A percentile compares a stretch with the other conserved stretches of the same genome.
These are phyloP conservation scores for Tragelaphus oryx DNA, from an alignment of 2,797 vertebrate species.

Conservation along the genomic window DNA sequence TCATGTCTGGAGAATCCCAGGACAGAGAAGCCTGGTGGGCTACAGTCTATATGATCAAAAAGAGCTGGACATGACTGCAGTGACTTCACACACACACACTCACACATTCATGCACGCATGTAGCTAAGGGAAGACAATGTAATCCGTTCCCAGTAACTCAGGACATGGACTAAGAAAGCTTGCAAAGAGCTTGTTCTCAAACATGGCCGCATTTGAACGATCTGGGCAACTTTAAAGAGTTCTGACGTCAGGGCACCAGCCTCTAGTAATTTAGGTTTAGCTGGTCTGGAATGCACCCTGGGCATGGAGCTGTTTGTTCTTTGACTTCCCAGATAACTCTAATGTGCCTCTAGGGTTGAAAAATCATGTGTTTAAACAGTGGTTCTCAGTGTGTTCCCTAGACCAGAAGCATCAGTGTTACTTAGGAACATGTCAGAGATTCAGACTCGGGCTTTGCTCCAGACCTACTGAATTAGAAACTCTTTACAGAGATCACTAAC, in stretches of 20 bases:
- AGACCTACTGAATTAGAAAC: background rate
- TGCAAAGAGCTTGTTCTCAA: background rate
- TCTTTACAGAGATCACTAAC: background rate
- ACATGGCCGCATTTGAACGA: background rate
- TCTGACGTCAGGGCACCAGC: background rate
- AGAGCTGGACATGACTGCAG: background rate
- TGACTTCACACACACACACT: background rate
- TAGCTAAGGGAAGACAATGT: background rate
- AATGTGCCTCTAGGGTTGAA: background rate
- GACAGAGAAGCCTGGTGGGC: background rate
- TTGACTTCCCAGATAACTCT: background rate
- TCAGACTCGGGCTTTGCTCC: background rate
- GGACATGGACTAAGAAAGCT: background rate
- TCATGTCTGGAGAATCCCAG: background rate
- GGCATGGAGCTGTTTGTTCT: background rate
- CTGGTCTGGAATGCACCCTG: background rate
- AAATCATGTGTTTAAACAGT: background rate
- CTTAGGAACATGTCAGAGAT: background rate
- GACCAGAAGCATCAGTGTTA: background rate
- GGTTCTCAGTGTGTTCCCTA: background rate
- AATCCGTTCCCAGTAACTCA: background rate
- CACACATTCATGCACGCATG: rapidly evolving
- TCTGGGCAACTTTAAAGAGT: background rate
- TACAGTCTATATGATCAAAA: background rate
- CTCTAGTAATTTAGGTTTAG: background rate